phyloP scores from a whole-genome alignment of 1,140 invertebrate species.

The Ooceraea biroi region DNA sequence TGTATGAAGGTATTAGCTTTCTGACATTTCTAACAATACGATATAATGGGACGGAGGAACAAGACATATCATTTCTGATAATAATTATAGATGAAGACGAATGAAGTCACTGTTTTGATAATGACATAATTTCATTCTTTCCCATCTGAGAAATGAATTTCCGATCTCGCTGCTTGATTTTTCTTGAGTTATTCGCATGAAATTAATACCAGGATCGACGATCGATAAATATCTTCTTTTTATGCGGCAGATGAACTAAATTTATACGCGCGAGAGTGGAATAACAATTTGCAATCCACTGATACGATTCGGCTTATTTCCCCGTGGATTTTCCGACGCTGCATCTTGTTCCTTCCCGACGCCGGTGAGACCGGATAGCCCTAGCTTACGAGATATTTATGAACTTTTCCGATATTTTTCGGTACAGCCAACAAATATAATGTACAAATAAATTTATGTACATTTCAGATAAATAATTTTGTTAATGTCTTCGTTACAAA shows the following conservation, averaged over 20 bases:
- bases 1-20: not conserved
- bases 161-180: not conserved
- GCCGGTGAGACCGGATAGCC: constrained; percentile 25
- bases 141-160: not conserved
- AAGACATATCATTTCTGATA: not conserved
- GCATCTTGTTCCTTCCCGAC: constrained; percentile 10
- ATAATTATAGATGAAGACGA: not conserved
- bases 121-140: not conserved
- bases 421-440: not conserved
- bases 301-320: constrained; percentile 52
- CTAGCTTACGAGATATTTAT: constrained; percentile 25
- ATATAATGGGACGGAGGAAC: not conserved
- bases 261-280: constrained; percentile 26
- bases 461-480: not conserved
- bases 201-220: not conserved
- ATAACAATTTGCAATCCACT: constrained; percentile 51
- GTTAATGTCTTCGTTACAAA: not conserved
- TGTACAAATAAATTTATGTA: not conserved
- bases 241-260: constrained; percentile 28
- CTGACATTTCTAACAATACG: not conserved
- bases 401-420: not conserved
- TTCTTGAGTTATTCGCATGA: not conserved
- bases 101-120: not conserved
- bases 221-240: constrained; percentile 31
- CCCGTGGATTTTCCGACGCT: constrained; percentile 44